Percentiles rank a stretch among this genome's conserved stretches.
phyloP scores from a whole-genome alignment of 2,797 vertebrate species.

The Hydrolagus colliei region DNA sequence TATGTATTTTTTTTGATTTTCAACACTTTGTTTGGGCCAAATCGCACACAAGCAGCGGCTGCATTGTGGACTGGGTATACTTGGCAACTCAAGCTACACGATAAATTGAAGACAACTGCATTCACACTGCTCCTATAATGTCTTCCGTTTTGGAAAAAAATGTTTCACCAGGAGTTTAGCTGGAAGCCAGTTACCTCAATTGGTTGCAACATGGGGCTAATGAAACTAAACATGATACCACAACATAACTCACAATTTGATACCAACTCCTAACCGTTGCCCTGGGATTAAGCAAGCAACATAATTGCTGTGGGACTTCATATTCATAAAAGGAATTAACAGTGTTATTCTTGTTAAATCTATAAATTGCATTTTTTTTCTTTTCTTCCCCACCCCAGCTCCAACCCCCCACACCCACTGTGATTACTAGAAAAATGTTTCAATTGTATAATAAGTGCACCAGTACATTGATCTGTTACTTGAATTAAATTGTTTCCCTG shows the following conservation, averaged over 20 bases:
- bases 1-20: too few relatives aligned
- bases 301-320: neutral
- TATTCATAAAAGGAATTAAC: neutral
- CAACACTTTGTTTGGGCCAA: too few relatives aligned
- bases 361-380: neutral
- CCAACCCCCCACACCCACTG: neutral
- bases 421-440: neutral
- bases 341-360: neutral
- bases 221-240: slow-evolving; percentile 41
- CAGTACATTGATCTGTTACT: neutral
- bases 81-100: too few relatives aligned
- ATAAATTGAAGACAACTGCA: too few relatives aligned
- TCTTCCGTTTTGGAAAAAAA: neutral
- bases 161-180: neutral
- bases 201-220: slow-evolving; percentile 23
- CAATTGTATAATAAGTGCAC: neutral
- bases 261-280: too few relatives aligned
- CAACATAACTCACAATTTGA: too few relatives aligned
- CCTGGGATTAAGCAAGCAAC: neutral
- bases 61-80: too few relatives aligned
- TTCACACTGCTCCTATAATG: neutral
- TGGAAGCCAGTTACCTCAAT: neutral
- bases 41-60: too few relatives aligned
- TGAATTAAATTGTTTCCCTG: neutral
- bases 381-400: too few relatives aligned